Evolutionary conservation across 2,888 invertebrate species (phyloP).

Genomic region (Mesodorylaimus sp.): DNA sequence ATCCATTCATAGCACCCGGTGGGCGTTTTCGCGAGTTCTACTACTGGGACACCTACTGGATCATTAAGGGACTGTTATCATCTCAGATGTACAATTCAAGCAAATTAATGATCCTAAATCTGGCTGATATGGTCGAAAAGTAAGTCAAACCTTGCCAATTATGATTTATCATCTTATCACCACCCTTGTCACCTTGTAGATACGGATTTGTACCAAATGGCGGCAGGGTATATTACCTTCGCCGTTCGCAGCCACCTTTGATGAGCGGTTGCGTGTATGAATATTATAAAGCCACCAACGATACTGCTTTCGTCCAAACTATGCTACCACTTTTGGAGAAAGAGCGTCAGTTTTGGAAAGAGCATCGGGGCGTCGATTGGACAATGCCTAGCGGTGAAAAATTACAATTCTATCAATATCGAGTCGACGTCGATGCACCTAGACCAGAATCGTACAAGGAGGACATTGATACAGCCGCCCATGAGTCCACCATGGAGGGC

Average conservation of each 20-base stretch:
- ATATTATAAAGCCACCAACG: constrained; percentile 54
- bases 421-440: constrained; percentile 55
- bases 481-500: constrained; percentile 47
- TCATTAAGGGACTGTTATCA: constrained; percentile 27
- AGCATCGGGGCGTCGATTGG: constrained; percentile 37
- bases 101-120: constrained; percentile 25
- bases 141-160: constrained; percentile 12
- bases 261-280: constrained; percentile 52
- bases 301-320: constrained; percentile 45
- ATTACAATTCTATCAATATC: constrained; percentile 50
- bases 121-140: constrained; percentile 29
- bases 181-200: constrained; percentile 9
- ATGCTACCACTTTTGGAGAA: constrained; percentile 33
- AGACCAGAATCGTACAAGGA: constrained; percentile 66
- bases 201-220: constrained; percentile 57
- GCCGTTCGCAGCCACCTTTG: constrained; percentile 38
- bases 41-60: constrained; percentile 47
- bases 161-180: neutral
- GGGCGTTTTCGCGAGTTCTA: constrained; percentile 49
- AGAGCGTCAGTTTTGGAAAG: constrained; percentile 56
- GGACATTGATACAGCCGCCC: constrained; percentile 24
- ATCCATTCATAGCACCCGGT: constrained; percentile 51
- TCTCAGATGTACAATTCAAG: constrained; percentile 30
- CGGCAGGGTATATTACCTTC: constrained; percentile 58
- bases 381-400: constrained; percentile 34